These are phyloP conservation scores for Phalacrocorax pelagicus DNA, from an alignment of 2,113 vertebrate species.

Conservation along the genomic window DNA sequence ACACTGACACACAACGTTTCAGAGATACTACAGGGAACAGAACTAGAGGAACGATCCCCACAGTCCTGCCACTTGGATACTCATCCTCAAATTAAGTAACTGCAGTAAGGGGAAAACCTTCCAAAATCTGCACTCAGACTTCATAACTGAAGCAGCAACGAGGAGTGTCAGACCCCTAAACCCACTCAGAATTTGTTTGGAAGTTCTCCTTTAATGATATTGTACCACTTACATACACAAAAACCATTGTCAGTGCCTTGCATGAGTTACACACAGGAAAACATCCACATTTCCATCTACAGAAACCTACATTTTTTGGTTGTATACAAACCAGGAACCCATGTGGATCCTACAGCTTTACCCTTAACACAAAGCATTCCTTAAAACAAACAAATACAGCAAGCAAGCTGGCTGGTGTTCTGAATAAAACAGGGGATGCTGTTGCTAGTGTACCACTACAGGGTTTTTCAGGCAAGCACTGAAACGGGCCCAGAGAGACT, in stretches of 20 bases:
- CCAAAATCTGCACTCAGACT: not conserved
- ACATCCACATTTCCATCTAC: not conserved
- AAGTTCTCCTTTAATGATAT: not conserved
- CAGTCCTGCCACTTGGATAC: rapidly evolving
- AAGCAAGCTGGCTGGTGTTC: not conserved
- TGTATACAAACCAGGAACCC: not conserved
- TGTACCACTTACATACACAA: not conserved
- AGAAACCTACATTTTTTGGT: not conserved
- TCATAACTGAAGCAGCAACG: not conserved
- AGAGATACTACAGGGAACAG: not conserved
- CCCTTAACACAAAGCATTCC: not conserved
- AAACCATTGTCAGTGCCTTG: not conserved
- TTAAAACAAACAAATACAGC: not conserved
- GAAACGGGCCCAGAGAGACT: not conserved
- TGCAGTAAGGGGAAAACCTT: not conserved
- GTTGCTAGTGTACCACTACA: not conserved
- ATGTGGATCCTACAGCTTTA: not conserved
- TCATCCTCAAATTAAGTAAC: not conserved
- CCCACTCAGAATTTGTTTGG: not conserved
- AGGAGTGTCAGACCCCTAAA: not conserved
- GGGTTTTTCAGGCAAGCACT: not conserved
- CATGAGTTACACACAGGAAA: not conserved
- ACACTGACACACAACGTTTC: not conserved
- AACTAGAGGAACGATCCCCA: not conserved
- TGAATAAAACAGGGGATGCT: not conserved